Evolutionary conservation across 2,797 vertebrate genomes (phyloP), one percentile per base, ranked within the genome.

Genomic region (Gila robusta): DNA sequence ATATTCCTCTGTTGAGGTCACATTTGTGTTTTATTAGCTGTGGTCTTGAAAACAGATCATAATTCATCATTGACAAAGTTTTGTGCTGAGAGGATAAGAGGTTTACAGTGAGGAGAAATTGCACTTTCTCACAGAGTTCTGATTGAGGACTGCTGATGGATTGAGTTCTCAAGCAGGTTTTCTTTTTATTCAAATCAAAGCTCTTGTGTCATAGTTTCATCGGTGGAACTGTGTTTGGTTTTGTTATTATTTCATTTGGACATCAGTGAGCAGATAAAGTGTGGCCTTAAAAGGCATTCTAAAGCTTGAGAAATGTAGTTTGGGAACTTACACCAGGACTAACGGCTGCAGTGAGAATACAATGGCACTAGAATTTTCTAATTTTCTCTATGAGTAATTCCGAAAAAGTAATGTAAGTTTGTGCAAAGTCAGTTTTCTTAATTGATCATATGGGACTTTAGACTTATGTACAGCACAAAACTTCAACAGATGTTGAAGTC

Each of bases 71-170:
- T 89, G 17, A 71, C 32, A 79, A 39, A 64, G 52, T 81, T 80
- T 89, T 83, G 41, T 72, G 49, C 52, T 32, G 26, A 74, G 59
- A 67, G 32, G 44, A 82, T 91, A 69, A 72, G 81, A 84, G 70
- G 28, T 91, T 92, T 80, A 91, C 54, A 87, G 83, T 88, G 90
- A 92, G 92, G 93, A 92, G 86, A 90, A 88, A 90, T 86, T 91
- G 87, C 87, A 47, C 89, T 93, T 94, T 93, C 92, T 92, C 92
- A 94, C 91, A 93, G 37, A 66, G 39, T 28, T 87, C 70, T 84
- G 90, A 89, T 89, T 4, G 80, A 92, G 86, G 83, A 88, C 83
- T 87, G 82, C 86, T 91, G 91, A 92, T 91, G 90, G 89, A 82
- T 56, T 32, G 26, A 89, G 26, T 71, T 83, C 26, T 73, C 39